These are phyloP conservation scores for Sycophaga agraensis DNA, from an alignment of 1,140 invertebrate genomes.

Conservation along the genomic window DNA sequence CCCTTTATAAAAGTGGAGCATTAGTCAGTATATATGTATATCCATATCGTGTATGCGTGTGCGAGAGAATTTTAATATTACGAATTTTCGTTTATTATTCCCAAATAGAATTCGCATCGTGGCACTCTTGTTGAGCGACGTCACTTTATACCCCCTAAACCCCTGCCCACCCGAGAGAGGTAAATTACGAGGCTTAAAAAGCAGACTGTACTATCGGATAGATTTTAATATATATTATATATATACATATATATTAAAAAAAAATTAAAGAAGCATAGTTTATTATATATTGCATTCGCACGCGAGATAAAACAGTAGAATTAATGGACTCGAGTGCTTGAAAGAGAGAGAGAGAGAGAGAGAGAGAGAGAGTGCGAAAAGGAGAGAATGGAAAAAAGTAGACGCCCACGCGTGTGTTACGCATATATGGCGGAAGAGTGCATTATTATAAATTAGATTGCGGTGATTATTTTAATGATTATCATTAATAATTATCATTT, in stretches of 20 bases:
- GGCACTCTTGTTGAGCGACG: slow-evolving; percentile 18
- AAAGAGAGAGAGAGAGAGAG: slow-evolving; percentile 20
- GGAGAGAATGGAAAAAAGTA: background rate
- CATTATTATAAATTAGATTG: slow-evolving; percentile 26
- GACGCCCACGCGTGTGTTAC: slow-evolving; percentile 5
- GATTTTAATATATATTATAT: slow-evolving; percentile 50
- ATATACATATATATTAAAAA: background rate
- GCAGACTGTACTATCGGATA: slow-evolving; percentile 57
- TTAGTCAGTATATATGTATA: slow-evolving; percentile 21
- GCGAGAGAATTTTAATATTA: background rate
- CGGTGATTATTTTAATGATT: slow-evolving; percentile 32
- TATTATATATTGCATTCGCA: slow-evolving; percentile 38
- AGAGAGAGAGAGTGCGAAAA: slow-evolving; percentile 9
- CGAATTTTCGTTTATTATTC: background rate
- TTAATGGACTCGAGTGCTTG: no score
- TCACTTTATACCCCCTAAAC: background rate
- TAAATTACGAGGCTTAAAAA: slow-evolving; percentile 56
- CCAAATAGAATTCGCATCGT: background rate
- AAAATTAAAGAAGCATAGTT: slow-evolving; percentile 46
- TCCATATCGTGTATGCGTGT: slow-evolving; percentile 4
- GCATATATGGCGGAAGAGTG: slow-evolving; percentile 1
- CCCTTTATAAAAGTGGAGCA: slow-evolving; percentile 18
- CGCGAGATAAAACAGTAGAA: no score
- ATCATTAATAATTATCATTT: slow-evolving; percentile 36
- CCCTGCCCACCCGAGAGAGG: slow-evolving; percentile 31